phyloP scores from a whole-genome alignment of 2,888 invertebrate genomes.

The Stenolophus ochropezus region DNA sequence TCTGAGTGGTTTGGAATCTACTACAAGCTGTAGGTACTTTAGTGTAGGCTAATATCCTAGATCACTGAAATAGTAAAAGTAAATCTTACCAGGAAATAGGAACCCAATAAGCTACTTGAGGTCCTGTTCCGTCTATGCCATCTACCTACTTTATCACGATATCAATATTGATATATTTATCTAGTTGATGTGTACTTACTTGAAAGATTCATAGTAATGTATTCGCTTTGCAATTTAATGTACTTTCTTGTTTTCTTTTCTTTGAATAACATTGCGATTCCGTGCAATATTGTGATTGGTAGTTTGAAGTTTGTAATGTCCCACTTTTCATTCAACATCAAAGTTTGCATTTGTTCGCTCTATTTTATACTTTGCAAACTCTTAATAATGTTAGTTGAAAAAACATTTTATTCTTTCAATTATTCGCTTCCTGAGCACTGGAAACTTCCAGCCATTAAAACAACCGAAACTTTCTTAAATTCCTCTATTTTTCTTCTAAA shows the following conservation, averaged over 20 bases:
- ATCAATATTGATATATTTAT: no score
- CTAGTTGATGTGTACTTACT: no score
- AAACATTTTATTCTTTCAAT: conserved; percentile 29
- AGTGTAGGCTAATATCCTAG: no score
- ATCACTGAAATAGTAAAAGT: no score
- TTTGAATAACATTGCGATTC: background rate
- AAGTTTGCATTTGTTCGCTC: background rate
- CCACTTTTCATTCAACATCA: conserved; percentile 4
- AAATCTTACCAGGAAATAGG: no score
- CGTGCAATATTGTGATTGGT: background rate
- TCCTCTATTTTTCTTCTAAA: background rate
- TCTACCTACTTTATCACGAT: no score
- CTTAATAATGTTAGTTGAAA: conserved; percentile 29
- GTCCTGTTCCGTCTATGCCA: no score
- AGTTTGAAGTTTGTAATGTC: background rate
- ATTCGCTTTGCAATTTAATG: no score
- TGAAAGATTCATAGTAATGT: no score
- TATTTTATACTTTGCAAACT: conserved; percentile 8
- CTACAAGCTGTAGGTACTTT: no score
- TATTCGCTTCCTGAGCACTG: conserved; percentile 8
- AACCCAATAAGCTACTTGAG: no score
- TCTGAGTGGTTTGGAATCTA: no score
- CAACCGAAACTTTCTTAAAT: conserved; percentile 5
- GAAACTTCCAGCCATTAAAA: conserved; percentile 15
- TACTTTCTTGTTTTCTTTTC: background rate